A percentile compares a stretch with the other conserved stretches of the same genome.
Conservation (phyloP, 1,140 invertebrate genomes). For the Heliconius melpomene region DNA sequence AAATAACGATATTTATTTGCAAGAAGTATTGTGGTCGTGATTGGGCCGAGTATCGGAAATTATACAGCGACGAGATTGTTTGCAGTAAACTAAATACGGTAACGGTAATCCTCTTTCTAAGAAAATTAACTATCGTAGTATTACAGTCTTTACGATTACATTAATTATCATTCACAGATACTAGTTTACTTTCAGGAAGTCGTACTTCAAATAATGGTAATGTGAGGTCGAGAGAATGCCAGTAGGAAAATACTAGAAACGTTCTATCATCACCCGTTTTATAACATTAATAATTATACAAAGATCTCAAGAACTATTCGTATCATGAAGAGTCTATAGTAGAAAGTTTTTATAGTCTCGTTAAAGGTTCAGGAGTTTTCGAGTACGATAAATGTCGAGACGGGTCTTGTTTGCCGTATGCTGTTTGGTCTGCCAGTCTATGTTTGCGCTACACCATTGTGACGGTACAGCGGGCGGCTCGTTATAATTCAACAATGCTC, state of each 20-base stretch:
- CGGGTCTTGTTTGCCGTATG: slow-evolving; percentile 53
- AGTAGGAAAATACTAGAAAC: slow-evolving; percentile 21
- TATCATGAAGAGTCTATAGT: slow-evolving; percentile 48
- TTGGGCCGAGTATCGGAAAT: slow-evolving; percentile 34
- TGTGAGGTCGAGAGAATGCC: slow-evolving; percentile 23
- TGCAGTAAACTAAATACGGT: slow-evolving; percentile 31
- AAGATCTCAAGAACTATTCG: neutral
- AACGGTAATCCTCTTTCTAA: slow-evolving; percentile 34
- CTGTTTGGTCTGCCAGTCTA: slow-evolving; percentile 55
- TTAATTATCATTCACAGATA: slow-evolving; percentile 29
- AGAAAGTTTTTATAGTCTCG: slow-evolving; percentile 25
- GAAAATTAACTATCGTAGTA: slow-evolving; percentile 28
- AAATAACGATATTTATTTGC: slow-evolving; percentile 17
- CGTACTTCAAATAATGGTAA: slow-evolving; percentile 32
- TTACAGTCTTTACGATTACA: slow-evolving; percentile 15
- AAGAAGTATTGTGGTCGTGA: slow-evolving; percentile 34
- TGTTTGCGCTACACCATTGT: slow-evolving; percentile 64
- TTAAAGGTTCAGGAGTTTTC: slow-evolving; percentile 19
- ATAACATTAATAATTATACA: neutral
- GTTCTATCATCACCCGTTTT: slow-evolving; percentile 18
- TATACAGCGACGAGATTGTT: slow-evolving; percentile 28
- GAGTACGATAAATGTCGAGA: slow-evolving; percentile 35
- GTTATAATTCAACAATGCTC: slow-evolving; percentile 50
- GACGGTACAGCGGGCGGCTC: slow-evolving; percentile 43
- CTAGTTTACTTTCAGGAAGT: slow-evolving; percentile 31